Evolutionary conservation across 2,797 vertebrate species (phyloP).

Genomic region (Chelonia mydas): DNA sequence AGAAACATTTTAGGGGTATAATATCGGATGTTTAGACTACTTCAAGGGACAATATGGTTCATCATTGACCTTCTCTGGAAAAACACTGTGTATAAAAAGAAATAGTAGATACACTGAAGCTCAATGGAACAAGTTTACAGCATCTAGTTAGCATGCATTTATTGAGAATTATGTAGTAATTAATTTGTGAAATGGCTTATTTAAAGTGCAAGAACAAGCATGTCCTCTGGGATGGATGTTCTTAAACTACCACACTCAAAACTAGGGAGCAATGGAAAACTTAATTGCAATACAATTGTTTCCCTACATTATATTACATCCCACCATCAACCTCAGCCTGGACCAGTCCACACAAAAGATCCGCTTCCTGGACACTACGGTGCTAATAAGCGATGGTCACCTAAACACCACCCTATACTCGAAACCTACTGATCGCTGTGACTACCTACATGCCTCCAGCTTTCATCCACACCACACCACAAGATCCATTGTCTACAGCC

Average conservation of each 20-base stretch:
- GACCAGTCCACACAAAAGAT: too few species aligned
- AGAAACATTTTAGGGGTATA: background rate
- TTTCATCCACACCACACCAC: too few species aligned
- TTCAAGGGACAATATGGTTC: background rate
- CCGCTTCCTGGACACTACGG: too few species aligned
- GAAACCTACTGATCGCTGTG: too few species aligned
- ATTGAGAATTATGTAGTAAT: conserved; percentile 22
- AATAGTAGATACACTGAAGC: background rate
- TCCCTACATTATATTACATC: background rate
- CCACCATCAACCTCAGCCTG: too few species aligned
- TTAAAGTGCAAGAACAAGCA: conserved; percentile 30
- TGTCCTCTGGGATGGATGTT: background rate
- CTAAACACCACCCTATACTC: too few species aligned
- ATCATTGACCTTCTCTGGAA: background rate
- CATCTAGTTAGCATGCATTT: conserved; percentile 21
- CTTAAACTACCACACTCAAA: conserved; percentile 21
- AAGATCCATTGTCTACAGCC: too few species aligned
- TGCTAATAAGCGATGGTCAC: too few species aligned
- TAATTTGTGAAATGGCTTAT: conserved; percentile 31
- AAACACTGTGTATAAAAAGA: background rate
- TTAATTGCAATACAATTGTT: background rate
- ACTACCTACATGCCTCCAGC: too few species aligned
- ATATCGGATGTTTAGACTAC: background rate
- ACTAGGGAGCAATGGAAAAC: background rate
- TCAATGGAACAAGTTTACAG: conserved; percentile 3